Base-by-base conservation (phyloP, 2,797 vertebrate species). In the Acipenser oxyrinchus region DNA sequence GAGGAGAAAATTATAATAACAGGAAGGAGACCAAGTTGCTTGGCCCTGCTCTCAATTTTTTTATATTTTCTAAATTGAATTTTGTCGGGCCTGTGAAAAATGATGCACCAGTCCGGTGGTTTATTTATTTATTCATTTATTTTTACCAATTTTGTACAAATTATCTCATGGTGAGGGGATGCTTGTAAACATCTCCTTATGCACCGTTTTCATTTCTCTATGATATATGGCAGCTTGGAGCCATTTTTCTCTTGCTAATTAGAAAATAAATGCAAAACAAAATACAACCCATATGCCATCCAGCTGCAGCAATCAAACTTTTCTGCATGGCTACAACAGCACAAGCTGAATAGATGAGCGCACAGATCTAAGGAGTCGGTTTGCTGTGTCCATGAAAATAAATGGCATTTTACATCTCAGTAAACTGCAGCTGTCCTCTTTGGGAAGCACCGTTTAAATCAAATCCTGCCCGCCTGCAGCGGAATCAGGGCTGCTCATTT, bases 341-440 rank as follows among this genome's bases (percentile, higher is more conserved):
- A 62, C 48, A 37, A 62, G 60, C 37, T 62, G 37, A 62, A 62
- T 62, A 62, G 48, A 62, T 62, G 60, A 18, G 11, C 60, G 10
- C 18, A 1, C 60, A 23, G 11, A 62, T 62, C 48, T 37, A 37
- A 10, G 60, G 18, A 62, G 60, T 48, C 18, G 8, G 60, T 62
- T 62, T 62, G 60, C 60, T 62, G 18, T 62, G 60, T 62, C 7
- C 60, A 62, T 62, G 8, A 55, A 62, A 62, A 18, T 62, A 62
- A 62, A 62, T 62, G 13, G 37, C 82, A 70, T 79, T 87, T 87
- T 84, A 81, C 72, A 81, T 87, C 79, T 86, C 68, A 61, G 74
- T 82, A 79, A 84, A 78, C 82, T 81, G 78, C 80, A 84, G 77
- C 79, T 90, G 84, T 82, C 79, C 70, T 82, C 79, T 86, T 85